Evolutionary conservation across 2,113 vertebrate genomes (phyloP).

Genomic region (Cariama cristata): DNA sequence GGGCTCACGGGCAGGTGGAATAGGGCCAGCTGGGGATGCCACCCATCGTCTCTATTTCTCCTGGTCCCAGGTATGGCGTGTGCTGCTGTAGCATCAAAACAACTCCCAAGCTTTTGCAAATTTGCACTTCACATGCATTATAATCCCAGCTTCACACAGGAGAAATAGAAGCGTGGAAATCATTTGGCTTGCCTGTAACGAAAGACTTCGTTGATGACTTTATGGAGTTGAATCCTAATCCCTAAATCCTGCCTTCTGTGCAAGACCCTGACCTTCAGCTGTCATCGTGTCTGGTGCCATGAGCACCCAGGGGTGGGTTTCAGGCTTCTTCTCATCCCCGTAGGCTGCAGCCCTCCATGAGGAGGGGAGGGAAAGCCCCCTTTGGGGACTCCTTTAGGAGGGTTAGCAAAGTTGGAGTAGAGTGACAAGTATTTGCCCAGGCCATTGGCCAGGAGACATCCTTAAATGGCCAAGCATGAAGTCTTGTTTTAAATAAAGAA

Average conservation of each 20-base stretch:
- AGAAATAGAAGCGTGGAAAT: neutral
- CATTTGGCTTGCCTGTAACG: neutral
- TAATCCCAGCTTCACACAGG: neutral
- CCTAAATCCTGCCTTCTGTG: neutral
- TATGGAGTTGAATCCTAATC: neutral
- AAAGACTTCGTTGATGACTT: neutral
- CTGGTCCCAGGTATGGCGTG: fast-evolving
- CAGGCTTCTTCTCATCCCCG: neutral
- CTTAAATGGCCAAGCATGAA: neutral
- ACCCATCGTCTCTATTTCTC: neutral
- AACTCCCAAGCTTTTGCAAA: neutral
- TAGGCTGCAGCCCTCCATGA: neutral
- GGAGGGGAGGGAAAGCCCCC: neutral
- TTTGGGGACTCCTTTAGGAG: neutral
- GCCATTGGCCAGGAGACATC: neutral
- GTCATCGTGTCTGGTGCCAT: neutral
- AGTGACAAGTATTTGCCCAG: neutral
- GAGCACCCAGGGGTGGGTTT: neutral
- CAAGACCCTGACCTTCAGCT: neutral
- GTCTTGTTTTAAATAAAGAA: neutral
- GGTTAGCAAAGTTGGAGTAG: neutral
- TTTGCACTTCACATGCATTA: neutral
- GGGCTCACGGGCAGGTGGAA: neutral
- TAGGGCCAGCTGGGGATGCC: neutral
- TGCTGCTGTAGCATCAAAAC: neutral